Percentiles rank a stretch among this genome's conserved stretches.
phyloP scores from a whole-genome alignment of 2,888 invertebrate species.

The Rapana venosa region DNA sequence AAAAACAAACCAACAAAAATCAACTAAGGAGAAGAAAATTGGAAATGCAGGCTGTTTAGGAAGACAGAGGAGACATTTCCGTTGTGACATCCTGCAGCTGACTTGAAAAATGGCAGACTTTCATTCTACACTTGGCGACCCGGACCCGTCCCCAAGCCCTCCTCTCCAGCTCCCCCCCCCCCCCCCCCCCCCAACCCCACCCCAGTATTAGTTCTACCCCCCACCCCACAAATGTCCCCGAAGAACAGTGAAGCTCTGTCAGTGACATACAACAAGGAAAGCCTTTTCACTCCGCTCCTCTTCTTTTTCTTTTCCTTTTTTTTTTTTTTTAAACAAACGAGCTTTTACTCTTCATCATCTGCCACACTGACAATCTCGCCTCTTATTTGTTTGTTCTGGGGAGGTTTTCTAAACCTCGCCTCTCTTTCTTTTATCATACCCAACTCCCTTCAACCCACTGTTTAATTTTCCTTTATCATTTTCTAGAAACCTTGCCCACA shows the following conservation, averaged over 20 bases:
- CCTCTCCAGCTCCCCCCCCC: background rate
- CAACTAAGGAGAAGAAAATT: no score
- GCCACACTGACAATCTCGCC: no score
- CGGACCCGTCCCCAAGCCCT: background rate
- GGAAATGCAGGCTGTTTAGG: no score
- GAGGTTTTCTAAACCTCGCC: no score
- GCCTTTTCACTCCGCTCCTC: background rate
- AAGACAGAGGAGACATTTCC: background rate
- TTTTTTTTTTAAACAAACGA: no score
- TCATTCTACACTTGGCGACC: background rate
- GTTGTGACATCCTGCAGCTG: background rate
- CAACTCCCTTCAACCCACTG: no score
- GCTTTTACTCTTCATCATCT: no score
- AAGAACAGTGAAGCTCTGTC: background rate
- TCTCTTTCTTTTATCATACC: no score
- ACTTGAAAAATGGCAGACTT: background rate
- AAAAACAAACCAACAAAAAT: no score
- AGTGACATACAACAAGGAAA: background rate
- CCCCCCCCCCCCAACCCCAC: background rate
- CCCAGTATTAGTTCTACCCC: background rate
- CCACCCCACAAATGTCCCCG: background rate
- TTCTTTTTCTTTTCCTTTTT: background rate
- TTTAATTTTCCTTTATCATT: no score
- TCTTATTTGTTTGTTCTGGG: no score
- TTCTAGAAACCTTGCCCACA: no score